Evolutionary conservation across 2,888 invertebrate species (phyloP).

Genomic region (Callyntrura guangdongensis): DNA sequence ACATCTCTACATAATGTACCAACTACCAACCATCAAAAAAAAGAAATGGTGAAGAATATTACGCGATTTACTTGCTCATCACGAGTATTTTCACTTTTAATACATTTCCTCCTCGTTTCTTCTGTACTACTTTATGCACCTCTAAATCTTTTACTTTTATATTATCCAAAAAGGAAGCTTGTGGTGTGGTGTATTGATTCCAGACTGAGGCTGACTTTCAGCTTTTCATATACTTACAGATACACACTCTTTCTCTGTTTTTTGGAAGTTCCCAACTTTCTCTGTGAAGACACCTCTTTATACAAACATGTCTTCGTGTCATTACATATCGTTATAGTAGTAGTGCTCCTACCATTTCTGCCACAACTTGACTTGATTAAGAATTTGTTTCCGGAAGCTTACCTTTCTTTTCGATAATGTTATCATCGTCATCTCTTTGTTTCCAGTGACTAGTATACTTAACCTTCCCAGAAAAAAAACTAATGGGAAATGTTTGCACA

Average conservation of each 20-base stretch:
- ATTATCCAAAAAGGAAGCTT: background rate
- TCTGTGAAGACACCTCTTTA: background rate
- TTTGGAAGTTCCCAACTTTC: no score
- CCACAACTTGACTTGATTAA: constrained; percentile 71
- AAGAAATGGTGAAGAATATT: background rate
- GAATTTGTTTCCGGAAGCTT: constrained; percentile 70
- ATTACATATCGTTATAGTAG: background rate
- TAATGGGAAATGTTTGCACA: background rate
- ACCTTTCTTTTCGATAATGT: constrained; percentile 56
- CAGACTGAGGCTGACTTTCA: no score
- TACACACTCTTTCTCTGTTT: background rate
- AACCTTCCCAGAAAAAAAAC: background rate
- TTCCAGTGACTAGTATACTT: background rate
- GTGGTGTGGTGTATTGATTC: background rate
- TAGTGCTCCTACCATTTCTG: background rate
- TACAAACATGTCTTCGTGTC: background rate
- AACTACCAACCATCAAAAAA: background rate
- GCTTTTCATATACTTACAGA: background rate
- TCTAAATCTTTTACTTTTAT: background rate
- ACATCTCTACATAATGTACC: constrained; percentile 9
- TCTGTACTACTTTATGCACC: background rate
- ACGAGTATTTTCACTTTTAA: constrained; percentile 58
- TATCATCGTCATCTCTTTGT: constrained; percentile 51
- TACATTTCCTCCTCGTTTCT: constrained; percentile 6
- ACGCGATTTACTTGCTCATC: constrained; percentile 50